These are phyloP conservation scores for Pseudorhiza aurosa DNA, from an alignment of 30 jellyfish, hydroid and myxozoan genomes.

Conservation along the genomic window DNA sequence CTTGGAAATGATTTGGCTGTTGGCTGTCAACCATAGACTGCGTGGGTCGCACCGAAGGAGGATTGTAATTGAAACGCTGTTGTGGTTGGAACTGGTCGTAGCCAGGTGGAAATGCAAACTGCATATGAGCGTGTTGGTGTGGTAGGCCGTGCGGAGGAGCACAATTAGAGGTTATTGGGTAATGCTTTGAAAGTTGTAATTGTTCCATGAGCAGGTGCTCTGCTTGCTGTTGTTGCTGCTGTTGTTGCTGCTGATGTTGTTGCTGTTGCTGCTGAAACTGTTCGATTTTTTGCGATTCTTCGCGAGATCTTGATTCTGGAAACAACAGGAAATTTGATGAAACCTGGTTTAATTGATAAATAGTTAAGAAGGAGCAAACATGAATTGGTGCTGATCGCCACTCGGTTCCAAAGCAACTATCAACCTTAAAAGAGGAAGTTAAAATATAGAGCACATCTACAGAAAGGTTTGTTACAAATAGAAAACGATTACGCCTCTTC, in stretches of 20 bases:
- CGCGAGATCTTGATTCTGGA: slow-evolving; percentile 25
- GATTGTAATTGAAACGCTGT: slow-evolving; percentile 42
- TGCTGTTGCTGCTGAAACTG: background rate
- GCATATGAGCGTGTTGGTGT: slow-evolving; percentile 66
- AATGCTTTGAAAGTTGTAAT: slow-evolving; percentile 27
- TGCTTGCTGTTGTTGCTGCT: slow-evolving; percentile 50
- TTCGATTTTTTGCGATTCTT: slow-evolving; percentile 31
- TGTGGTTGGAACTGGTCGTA: slow-evolving; percentile 60
- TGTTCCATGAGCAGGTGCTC: slow-evolving; percentile 27
- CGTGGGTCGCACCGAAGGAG: slow-evolving; percentile 52
- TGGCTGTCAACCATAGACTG: slow-evolving; percentile 37
- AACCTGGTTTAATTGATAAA: no score
- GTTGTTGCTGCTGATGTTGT: slow-evolving; percentile 52
- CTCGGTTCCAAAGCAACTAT: no score
- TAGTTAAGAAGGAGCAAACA: no score
- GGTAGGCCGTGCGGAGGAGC: slow-evolving; percentile 62
- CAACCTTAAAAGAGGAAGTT: no score
- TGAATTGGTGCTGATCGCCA: no score
- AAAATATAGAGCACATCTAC: no score
- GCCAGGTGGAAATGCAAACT: slow-evolving; percentile 61
- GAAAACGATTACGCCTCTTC: no score
- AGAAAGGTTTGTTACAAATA: no score
- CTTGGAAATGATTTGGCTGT: slow-evolving; percentile 47
- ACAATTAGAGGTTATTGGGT: slow-evolving; percentile 9
- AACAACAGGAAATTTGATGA: background rate